Evolutionary conservation across 2,113 vertebrate species (phyloP).

Genomic region (Aegotheles bennettii): DNA sequence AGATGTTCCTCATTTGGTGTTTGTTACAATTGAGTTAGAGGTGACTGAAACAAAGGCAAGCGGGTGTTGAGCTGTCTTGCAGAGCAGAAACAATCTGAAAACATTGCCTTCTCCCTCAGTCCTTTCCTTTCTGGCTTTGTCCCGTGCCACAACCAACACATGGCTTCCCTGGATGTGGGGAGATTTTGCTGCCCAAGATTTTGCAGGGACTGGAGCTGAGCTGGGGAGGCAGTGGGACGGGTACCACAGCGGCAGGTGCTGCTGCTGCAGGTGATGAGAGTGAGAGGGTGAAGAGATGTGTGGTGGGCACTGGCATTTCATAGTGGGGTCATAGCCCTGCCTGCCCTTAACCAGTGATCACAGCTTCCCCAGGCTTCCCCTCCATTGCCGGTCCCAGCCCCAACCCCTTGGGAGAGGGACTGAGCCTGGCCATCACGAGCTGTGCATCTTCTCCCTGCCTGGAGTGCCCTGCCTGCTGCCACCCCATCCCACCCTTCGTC

Average conservation of each 20-base stretch:
- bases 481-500: background rate
- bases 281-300: background rate
- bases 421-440: background rate
- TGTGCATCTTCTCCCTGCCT: background rate
- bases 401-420: background rate
- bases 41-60: background rate
- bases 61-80: background rate
- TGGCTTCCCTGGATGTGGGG: fast-evolving
- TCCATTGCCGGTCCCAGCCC: background rate
- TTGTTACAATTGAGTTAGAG: background rate
- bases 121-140: background rate
- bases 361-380: background rate
- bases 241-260: fast-evolving
- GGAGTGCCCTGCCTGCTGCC: background rate
- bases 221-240: fast-evolving
- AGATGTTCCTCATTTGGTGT: background rate
- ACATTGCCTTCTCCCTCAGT: background rate
- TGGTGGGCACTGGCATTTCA: background rate
- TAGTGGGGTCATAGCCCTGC: background rate
- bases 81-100: background rate
- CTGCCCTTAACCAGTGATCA: background rate
- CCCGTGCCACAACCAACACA: background rate
- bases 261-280: background rate
- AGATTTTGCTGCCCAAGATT: background rate
- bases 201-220: fast-evolving